phyloP scores from a whole-genome alignment of 2,888 invertebrate genomes.

The Rhyacophila evoluta region DNA sequence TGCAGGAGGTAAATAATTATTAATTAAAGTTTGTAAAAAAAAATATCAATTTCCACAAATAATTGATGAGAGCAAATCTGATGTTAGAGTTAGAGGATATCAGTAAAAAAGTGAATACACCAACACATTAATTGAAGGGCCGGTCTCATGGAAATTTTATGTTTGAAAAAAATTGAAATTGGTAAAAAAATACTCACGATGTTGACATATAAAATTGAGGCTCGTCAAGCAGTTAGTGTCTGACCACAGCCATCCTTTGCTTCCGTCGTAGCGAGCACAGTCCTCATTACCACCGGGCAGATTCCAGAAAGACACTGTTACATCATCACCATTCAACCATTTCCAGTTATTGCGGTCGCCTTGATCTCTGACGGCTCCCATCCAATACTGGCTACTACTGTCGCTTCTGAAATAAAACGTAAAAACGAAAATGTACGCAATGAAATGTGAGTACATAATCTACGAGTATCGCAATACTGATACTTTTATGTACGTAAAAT shows the following conservation, averaged over 20 bases:
- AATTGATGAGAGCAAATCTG: too few species aligned
- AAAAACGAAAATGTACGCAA: neutral
- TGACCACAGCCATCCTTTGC: slow-evolving; percentile 95
- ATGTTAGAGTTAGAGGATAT: too few species aligned
- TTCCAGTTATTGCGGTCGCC: slow-evolving; percentile 85
- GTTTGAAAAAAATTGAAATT: too few species aligned
- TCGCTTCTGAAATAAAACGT: slow-evolving; percentile 74
- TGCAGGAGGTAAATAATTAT: too few species aligned
- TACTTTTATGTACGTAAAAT: too few species aligned
- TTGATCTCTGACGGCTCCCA: slow-evolving; percentile 90
- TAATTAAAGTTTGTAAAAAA: too few species aligned
- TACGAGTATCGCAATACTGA: too few species aligned
- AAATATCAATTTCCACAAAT: too few species aligned
- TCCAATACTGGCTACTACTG: slow-evolving; percentile 93
- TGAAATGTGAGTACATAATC: neutral
- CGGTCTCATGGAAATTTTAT: too few species aligned
- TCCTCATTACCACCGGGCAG: slow-evolving; percentile 85
- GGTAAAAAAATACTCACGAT: slow-evolving; percentile 86
- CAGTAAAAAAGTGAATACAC: too few species aligned
- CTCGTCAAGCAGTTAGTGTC: slow-evolving; percentile 88
- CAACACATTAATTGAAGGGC: too few species aligned
- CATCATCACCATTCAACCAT: slow-evolving; percentile 90
- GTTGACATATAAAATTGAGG: slow-evolving; percentile 93
- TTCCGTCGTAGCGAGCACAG: slow-evolving; percentile 91
- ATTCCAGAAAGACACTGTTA: slow-evolving; percentile 93